These are phyloP conservation scores for Casuarius casuarius DNA, from an alignment of 2,113 vertebrate genomes.

Conservation along the genomic window DNA sequence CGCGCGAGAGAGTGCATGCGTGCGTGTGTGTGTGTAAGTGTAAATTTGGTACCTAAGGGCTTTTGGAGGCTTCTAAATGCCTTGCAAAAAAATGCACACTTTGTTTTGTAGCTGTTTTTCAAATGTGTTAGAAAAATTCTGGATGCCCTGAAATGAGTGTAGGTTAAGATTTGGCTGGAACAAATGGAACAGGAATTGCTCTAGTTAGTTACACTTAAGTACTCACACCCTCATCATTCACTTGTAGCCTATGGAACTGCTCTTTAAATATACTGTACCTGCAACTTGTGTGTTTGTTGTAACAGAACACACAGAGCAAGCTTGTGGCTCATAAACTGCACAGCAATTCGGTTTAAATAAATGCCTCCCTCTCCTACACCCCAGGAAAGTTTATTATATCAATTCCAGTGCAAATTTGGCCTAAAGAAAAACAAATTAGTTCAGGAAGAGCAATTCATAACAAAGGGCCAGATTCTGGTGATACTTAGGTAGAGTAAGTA, in stretches of 20 bases:
- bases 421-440: background rate
- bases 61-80: conserved; percentile 26
- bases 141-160: background rate
- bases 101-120: background rate
- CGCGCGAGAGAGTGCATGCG: too few relatives aligned
- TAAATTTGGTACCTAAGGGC: background rate
- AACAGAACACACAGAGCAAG: background rate
- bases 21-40: background rate
- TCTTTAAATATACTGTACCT: background rate
- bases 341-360: background rate
- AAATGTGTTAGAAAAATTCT: background rate
- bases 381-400: background rate
- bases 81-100: conserved; percentile 5
- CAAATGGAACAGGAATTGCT: conserved; percentile 10
- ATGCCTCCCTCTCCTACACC: background rate
- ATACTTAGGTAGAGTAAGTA: background rate
- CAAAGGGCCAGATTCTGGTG: background rate
- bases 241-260: background rate
- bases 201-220: background rate
- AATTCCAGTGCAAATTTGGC: background rate
- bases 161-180: background rate
- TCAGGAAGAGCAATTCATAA: background rate
- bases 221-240: background rate
- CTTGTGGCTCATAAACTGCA: background rate
- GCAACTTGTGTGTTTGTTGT: background rate